phyloP scores from a whole-genome alignment of 2,113 vertebrate genomes.

The Phrynosoma platyrhinos region DNA sequence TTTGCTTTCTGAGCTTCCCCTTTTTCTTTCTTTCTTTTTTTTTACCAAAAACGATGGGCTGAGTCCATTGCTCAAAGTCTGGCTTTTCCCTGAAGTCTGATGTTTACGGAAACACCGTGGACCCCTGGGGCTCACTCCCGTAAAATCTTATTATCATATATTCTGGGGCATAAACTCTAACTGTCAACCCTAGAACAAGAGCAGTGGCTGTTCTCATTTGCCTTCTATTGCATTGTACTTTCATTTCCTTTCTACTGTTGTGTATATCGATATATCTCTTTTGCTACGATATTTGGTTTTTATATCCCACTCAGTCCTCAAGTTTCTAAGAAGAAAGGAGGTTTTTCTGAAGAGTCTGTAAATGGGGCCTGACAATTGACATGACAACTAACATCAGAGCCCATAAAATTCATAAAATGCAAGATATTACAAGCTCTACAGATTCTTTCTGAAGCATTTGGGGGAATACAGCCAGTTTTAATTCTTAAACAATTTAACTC shows the following conservation, averaged over 20 bases:
- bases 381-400: conserved; percentile 56
- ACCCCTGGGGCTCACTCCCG: conserved; percentile 73
- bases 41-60: conserved; percentile 55
- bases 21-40: conserved; percentile 4
- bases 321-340: conserved; percentile 56
- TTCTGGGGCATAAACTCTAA: conserved; percentile 73
- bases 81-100: conserved; percentile 70
- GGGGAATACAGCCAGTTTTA: fast-evolving
- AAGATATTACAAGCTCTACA: conserved; percentile 45
- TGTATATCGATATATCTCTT: conserved; percentile 4
- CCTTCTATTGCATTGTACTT: conserved; percentile 50
- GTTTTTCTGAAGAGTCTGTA: conserved; percentile 60
- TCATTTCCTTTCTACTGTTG: conserved; percentile 7
- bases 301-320: conserved; percentile 43
- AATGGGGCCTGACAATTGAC: conserved; percentile 51
- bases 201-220: conserved; percentile 43
- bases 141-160: conserved; percentile 77
- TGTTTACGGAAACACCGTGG: conserved; percentile 75
- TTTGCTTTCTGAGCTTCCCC: not conserved
- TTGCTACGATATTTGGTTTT: conserved; percentile 35
- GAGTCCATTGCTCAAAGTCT: conserved; percentile 73
- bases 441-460: not conserved
- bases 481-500: fast-evolving
- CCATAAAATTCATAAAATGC: conserved; percentile 50
- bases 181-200: conserved; percentile 56